These are phyloP conservation scores for Rhynchonycteris naso DNA, from an alignment of 2,797 vertebrate species.

Conservation along the genomic window DNA sequence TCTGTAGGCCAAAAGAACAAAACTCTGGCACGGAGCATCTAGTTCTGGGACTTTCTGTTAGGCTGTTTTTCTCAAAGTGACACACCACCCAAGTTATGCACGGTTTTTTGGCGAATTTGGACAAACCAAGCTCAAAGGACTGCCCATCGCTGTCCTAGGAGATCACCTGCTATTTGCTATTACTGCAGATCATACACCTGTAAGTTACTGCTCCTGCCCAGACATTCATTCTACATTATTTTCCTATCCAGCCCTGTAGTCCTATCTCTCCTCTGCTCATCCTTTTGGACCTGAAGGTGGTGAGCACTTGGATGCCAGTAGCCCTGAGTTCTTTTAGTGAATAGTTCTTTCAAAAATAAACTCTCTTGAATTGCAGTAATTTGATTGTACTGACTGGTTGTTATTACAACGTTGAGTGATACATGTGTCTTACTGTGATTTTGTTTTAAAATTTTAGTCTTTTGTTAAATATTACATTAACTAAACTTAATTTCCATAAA, in stretches of 20 bases:
- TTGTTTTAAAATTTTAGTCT: conserved; percentile 20
- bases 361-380: neutral
- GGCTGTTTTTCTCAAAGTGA: too few species aligned
- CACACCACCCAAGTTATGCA: too few species aligned
- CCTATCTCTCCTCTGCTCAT: neutral
- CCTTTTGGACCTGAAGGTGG: neutral
- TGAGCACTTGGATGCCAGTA: neutral
- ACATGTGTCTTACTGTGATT: neutral
- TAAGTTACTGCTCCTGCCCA: neutral
- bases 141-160: too few species aligned
- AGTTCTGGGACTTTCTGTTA: too few species aligned
- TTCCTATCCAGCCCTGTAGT: neutral
- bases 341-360: neutral
- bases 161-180: neutral
- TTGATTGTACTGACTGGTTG: neutral
- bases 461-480: conserved; percentile 77
- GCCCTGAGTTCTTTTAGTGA: neutral
- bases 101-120: too few species aligned
- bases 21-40: too few species aligned
- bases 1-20: too few species aligned
- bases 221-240: neutral
- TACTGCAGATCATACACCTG: neutral
- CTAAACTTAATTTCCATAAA: conserved; percentile 82
- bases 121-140: too few species aligned
- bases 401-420: neutral